Evolutionary conservation across 2,797 vertebrate genomes (phyloP), one percentile per base, ranked within the genome.

Genomic region (Rhinella marina): DNA sequence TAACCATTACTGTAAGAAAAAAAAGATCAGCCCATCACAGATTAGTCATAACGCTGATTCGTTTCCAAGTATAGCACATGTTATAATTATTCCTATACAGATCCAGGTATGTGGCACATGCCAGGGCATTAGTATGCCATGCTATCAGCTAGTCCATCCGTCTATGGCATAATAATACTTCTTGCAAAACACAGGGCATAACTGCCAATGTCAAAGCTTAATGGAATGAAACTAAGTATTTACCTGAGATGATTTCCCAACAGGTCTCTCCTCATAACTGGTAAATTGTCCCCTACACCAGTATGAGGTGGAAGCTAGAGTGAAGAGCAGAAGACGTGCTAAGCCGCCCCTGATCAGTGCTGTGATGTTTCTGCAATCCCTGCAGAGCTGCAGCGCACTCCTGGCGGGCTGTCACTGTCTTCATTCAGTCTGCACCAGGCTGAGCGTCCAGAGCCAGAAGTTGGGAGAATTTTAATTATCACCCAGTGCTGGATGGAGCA

Each of bases 181-280:
- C 32, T 84, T 84, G 52, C 25, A 83, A 56, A 56, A 14, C 29
- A 61, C 12, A 41, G 68, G 29, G 32, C 17, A 14, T 50, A 87
- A 25, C 9, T 54, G 54, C 5, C 25, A 70, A 84, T 68, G 25
- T 21, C 11, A 79, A 64, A 72, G 86, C 52, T 68, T 48, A 14
- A 81, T 76, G 70, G 59, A 81, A 85, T 32, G 16, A 85, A 25
- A 61, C 57, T 73, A 50, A 88, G 29, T 17, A 76, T 83, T 86
- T 86, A 89, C 88, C 88, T 89, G 72, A 83, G 41, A 68, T 41
- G 75, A 80, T 89, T 75, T 79, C 25, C 88, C 62, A 77, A 83
- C 77, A 62, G 73, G 56, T 59, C 84, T 82, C 81, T 70, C 70
- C 48, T 82, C 88, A 89, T 82, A 68, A 66, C 79, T 68, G 66